These are phyloP conservation scores for Sciurus carolinensis DNA, from an alignment of 2,797 vertebrate species.

Conservation along the genomic window DNA sequence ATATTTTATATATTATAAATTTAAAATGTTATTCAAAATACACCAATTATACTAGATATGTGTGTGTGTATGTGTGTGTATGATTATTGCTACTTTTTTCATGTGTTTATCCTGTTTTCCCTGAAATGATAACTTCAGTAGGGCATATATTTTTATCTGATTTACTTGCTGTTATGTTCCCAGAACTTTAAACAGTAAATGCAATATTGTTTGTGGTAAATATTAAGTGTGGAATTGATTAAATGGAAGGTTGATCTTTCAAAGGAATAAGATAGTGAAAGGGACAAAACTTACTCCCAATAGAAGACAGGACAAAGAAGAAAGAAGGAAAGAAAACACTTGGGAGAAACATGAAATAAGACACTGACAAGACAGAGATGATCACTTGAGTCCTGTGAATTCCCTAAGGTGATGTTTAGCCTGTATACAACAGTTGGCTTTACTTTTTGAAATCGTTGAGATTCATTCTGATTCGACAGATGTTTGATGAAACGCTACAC, in stretches of 20 bases:
- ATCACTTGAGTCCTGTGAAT: neutral
- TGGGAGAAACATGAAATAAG: neutral
- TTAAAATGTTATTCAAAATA: too few species aligned
- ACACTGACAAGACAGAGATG: neutral
- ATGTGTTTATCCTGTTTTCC: neutral
- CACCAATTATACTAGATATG: neutral
- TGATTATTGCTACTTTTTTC: neutral
- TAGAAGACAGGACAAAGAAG: neutral
- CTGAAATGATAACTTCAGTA: neutral
- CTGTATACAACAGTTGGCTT: rapidly evolving
- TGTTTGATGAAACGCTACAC: neutral
- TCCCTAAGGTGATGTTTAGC: neutral
- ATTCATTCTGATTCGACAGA: neutral
- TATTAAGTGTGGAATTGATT: neutral
- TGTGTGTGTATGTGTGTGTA: neutral
- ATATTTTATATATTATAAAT: too few species aligned
- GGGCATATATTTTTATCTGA: neutral
- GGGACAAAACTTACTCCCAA: too few species aligned
- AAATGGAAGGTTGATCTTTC: neutral
- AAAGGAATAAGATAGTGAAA: neutral
- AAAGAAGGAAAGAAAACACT: neutral
- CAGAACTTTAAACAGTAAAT: neutral
- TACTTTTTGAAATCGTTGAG: neutral
- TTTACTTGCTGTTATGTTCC: neutral
- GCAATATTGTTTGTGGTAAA: neutral